Percentiles rank a stretch among this genome's conserved stretches.
phyloP scores from a whole-genome alignment of 1,140 invertebrate genomes.

The Aphidius gifuensis region DNA sequence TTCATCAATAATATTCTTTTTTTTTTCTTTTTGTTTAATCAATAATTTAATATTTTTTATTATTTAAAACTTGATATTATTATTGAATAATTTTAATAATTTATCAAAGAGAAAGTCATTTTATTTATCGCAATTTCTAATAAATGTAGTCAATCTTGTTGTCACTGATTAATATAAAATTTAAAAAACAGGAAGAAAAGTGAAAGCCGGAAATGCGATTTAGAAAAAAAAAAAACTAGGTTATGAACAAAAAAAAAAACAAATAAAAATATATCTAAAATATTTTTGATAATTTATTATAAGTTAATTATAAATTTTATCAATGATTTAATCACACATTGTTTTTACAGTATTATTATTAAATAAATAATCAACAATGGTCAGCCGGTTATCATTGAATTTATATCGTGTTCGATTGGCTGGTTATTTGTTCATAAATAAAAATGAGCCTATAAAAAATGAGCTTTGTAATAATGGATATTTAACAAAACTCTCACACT shows the following conservation, averaged over 20 bases:
- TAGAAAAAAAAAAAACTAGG: neutral
- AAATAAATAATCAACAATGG: constrained; percentile 16
- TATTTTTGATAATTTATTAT: neutral
- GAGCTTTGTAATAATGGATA: constrained; percentile 4
- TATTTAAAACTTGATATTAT: no score
- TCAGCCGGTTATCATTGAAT: constrained; percentile 7
- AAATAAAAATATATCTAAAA: neutral
- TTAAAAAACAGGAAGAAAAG: no score
- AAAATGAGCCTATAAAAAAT: constrained; percentile 5
- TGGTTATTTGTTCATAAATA: constrained; percentile 11
- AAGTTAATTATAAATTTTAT: no score
- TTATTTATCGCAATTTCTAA: neutral
- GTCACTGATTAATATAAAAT: neutral
- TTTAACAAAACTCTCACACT: neutral
- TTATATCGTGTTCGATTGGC: constrained; percentile 19
- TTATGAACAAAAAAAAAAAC: neutral
- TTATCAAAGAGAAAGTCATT: constrained; percentile 7
- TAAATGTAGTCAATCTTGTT: constrained; percentile 11
- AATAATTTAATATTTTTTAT: no score
- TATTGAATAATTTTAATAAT: neutral
- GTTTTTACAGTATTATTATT: neutral
- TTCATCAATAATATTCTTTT: no score
- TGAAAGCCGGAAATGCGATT: neutral
- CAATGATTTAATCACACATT: neutral
- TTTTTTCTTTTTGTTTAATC: no score